Conservation (phyloP, 2,113 vertebrate species). For the Bungarus multicinctus region DNA sequence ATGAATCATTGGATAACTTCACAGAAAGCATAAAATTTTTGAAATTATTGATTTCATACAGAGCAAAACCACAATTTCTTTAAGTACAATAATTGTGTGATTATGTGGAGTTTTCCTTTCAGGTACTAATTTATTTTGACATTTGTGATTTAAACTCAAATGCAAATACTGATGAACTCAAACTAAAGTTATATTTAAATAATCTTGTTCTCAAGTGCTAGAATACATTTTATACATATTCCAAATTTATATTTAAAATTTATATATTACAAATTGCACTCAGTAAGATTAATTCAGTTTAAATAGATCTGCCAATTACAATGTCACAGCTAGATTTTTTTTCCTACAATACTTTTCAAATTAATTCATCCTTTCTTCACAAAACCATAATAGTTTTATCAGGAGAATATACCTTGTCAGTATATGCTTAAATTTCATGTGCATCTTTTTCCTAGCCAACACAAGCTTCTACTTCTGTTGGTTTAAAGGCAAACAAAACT, state of each 20-base stretch:
- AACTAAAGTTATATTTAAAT: conserved; percentile 10
- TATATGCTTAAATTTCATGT: neutral
- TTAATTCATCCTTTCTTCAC: conserved; percentile 19
- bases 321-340: conserved; percentile 55
- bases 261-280: conserved; percentile 17
- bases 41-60: neutral
- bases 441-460: neutral
- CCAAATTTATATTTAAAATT: conserved; percentile 44
- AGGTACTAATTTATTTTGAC: conserved; percentile 15
- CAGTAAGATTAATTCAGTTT: conserved; percentile 18
- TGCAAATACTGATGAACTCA: conserved; percentile 35
- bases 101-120: neutral
- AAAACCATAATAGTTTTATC: conserved; percentile 35
- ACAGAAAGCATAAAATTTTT: neutral
- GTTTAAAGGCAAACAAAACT: neutral
- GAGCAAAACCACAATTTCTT: neutral
- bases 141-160: conserved; percentile 29
- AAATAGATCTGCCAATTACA: conserved; percentile 43
- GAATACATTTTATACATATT: conserved; percentile 50
- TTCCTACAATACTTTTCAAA: conserved; percentile 29
- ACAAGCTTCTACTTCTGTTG: neutral
- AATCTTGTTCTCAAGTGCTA: conserved; percentile 11
- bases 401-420: conserved; percentile 36
- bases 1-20: neutral
- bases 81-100: neutral